Evolutionary conservation across 2,113 vertebrate species (phyloP).

Genomic region (Spheniscus mendiculus): DNA sequence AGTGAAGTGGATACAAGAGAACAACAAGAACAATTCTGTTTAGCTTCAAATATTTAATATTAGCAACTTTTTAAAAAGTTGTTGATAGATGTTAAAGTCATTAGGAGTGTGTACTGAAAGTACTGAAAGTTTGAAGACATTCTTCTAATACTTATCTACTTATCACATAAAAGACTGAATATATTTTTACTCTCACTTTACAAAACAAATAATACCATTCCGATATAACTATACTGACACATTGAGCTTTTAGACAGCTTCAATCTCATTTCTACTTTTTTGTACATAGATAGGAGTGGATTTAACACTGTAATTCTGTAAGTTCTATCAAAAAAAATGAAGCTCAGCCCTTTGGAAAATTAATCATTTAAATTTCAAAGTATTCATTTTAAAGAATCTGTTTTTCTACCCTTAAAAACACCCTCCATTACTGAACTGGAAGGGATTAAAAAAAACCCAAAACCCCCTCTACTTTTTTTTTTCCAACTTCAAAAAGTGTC

Average conservation of each 20-base stretch:
- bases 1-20: background rate
- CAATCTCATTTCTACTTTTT: background rate
- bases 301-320: background rate
- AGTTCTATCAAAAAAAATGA: background rate
- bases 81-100: background rate
- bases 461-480: background rate
- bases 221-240: background rate
- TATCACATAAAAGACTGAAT: background rate
- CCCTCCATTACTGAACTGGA: background rate
- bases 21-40: background rate
- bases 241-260: background rate
- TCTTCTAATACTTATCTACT: background rate
- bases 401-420: background rate
- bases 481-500: background rate
- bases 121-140: background rate
- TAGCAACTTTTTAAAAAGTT: background rate
- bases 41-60: background rate
- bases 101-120: background rate
- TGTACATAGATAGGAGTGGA: background rate
- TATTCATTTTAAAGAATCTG: background rate
- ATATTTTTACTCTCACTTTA: background rate
- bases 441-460: background rate
- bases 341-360: background rate
- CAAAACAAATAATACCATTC: background rate
- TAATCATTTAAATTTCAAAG: background rate